A percentile compares a stretch with the other conserved stretches of the same genome.
Evolutionary conservation across 2,888 invertebrate genomes (phyloP).

Genomic region (Oxycera nigricornis): DNA sequence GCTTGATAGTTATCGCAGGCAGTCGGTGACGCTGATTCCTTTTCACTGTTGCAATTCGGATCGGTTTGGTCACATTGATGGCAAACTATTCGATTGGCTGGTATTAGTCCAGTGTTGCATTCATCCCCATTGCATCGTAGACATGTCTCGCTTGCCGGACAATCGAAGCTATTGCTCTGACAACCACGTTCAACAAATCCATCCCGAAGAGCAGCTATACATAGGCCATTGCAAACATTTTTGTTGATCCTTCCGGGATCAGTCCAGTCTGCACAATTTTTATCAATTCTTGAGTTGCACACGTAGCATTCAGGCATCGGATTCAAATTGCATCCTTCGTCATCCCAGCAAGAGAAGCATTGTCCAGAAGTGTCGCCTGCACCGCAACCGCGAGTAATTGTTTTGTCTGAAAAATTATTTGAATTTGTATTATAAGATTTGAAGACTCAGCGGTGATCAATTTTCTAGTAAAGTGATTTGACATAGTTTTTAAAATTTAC

Average conservation of each 20-base stretch:
- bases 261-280: conserved; percentile 55
- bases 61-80: conserved; percentile 52
- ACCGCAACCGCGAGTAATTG: conserved; percentile 53
- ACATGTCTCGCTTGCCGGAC: conserved; percentile 46
- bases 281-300: conserved; percentile 51
- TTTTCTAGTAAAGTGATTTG: too few relatives aligned
- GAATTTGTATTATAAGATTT: too few relatives aligned
- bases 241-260: conserved; percentile 52
- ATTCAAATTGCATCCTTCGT: conserved; percentile 51
- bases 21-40: background rate
- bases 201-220: conserved; percentile 50
- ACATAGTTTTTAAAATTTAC: too few relatives aligned
- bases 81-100: conserved; percentile 53
- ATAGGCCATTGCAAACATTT: conserved; percentile 52
- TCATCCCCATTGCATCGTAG: conserved; percentile 51
- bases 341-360: conserved; percentile 53
- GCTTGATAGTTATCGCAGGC: conserved; percentile 48
- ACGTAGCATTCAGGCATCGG: conserved; percentile 54
- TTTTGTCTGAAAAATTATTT: background rate
- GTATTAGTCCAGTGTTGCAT: conserved; percentile 55
- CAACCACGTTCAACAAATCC: conserved; percentile 55
- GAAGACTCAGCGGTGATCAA: too few relatives aligned
- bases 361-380: conserved; percentile 42
- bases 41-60: conserved; percentile 42
- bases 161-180: conserved; percentile 32